These are phyloP conservation scores for Neogobius melanostomus DNA, from an alignment of 2,113 vertebrate genomes.

Conservation along the genomic window DNA sequence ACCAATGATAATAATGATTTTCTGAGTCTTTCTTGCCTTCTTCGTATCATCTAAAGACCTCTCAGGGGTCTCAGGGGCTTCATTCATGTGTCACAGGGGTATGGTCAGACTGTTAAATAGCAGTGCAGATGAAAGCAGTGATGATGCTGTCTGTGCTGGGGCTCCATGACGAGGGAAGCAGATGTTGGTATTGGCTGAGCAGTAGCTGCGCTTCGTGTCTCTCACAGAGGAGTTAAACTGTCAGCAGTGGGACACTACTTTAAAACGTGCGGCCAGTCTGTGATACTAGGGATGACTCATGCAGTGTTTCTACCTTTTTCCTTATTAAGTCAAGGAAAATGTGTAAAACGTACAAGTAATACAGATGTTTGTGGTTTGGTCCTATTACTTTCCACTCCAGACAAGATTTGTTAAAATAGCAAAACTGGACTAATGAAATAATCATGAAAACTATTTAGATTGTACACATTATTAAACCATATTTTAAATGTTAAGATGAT, in stretches of 20 bases:
- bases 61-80: slow-evolving; percentile 58
- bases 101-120: slow-evolving; percentile 53
- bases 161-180: slow-evolving; percentile 65
- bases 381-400: too few relatives aligned
- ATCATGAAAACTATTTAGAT: too few relatives aligned
- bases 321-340: too few relatives aligned
- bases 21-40: slow-evolving; percentile 62
- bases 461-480: too few relatives aligned
- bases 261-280: too few relatives aligned
- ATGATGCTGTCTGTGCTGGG: slow-evolving; percentile 42
- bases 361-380: too few relatives aligned
- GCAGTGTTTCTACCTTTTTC: too few relatives aligned
- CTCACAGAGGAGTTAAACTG: not conserved
- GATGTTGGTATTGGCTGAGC: slow-evolving; percentile 67
- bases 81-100: slow-evolving; percentile 57
- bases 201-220: slow-evolving; percentile 33
- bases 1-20: not conserved
- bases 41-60: slow-evolving; percentile 66
- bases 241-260: not conserved
- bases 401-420: too few relatives aligned
- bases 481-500: too few relatives aligned
- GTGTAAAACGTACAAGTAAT: too few relatives aligned
- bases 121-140: slow-evolving; percentile 51
- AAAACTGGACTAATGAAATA: too few relatives aligned
- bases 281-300: too few relatives aligned